Evolutionary conservation across 2,797 vertebrate genomes (phyloP).

Genomic region (Taenioides sp.): DNA sequence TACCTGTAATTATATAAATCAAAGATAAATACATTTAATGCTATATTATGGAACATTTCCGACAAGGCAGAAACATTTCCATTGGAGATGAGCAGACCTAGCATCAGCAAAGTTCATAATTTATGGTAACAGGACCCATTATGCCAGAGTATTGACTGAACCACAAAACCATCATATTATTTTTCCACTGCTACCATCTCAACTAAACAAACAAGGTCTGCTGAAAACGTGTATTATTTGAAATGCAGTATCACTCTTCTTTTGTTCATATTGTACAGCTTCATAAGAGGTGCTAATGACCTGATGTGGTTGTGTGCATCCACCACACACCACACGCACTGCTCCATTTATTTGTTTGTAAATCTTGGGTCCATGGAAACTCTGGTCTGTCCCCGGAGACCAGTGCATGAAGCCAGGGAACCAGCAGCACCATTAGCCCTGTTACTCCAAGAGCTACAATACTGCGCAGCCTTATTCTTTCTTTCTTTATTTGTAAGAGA

Average conservation of each 20-base stretch:
- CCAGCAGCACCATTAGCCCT: constrained; percentile 16
- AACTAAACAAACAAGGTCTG: not conserved
- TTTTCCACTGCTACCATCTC: not conserved
- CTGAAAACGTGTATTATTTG: not conserved
- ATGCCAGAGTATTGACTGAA: too few species aligned
- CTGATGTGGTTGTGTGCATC: constrained; percentile 21
- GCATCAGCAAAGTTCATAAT: too few species aligned
- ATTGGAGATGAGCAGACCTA: too few species aligned
- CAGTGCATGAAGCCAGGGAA: constrained; percentile 42
- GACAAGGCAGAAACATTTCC: too few species aligned
- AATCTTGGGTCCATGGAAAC: constrained; percentile 56
- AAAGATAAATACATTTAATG: too few species aligned
- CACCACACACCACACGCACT: constrained; percentile 34
- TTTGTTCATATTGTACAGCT: not conserved
- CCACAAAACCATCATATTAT: not conserved
- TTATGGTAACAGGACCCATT: too few species aligned
- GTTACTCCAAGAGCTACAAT: constrained; percentile 22
- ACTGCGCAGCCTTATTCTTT: not conserved
- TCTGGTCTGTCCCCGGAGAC: constrained; percentile 40
- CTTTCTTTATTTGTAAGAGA: too few species aligned
- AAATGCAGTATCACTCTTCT: not conserved
- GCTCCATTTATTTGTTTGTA: constrained; percentile 64
- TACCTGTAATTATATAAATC: too few species aligned
- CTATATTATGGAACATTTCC: too few species aligned
- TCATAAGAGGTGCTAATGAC: constrained; percentile 25